phyloP scores from a whole-genome alignment of 2,888 invertebrate species.

The Acanthosoma haemorrhoidale region DNA sequence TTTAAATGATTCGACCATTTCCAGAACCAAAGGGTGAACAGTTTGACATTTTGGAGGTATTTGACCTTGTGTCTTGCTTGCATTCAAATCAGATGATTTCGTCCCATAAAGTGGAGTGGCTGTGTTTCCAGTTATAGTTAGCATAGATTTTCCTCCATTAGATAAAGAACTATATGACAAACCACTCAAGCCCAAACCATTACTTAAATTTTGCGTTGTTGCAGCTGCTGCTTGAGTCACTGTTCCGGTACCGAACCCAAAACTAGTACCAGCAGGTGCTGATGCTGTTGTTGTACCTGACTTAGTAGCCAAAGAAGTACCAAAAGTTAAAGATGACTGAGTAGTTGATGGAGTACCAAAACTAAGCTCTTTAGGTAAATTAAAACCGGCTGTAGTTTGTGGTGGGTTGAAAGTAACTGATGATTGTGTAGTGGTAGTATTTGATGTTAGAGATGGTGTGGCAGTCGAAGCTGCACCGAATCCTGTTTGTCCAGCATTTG shows the following conservation, averaged over 20 bases:
- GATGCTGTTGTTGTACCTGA: constrained; percentile 30
- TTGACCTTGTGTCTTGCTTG: constrained; percentile 46
- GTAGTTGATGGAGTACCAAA: constrained; percentile 28
- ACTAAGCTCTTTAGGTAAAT: background rate
- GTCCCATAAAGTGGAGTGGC: constrained; percentile 23
- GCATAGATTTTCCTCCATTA: constrained; percentile 18
- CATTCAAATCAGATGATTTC: constrained; percentile 40
- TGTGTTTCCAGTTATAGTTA: constrained; percentile 25
- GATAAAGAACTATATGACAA: constrained; percentile 1
- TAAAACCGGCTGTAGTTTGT: background rate
- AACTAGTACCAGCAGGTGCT: constrained; percentile 23
- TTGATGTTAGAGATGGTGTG: background rate
- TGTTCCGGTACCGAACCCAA: background rate
- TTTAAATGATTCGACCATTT: constrained; percentile 73
- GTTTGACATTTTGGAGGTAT: constrained; percentile 57
- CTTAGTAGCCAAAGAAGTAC: constrained; percentile 31
- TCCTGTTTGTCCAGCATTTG: background rate
- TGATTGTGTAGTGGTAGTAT: constrained; percentile 4
- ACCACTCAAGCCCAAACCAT: background rate
- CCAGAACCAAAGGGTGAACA: constrained; percentile 44
- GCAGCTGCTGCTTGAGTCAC: background rate
- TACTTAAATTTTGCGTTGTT: background rate
- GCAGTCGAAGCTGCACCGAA: constrained; percentile 17
- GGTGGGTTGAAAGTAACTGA: constrained; percentile 19
- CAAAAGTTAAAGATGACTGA: constrained; percentile 30